Percentiles rank a stretch among this genome's conserved stretches.
Evolutionary conservation across 2,888 invertebrate genomes (phyloP).

Genomic region (Sinelater perroti): DNA sequence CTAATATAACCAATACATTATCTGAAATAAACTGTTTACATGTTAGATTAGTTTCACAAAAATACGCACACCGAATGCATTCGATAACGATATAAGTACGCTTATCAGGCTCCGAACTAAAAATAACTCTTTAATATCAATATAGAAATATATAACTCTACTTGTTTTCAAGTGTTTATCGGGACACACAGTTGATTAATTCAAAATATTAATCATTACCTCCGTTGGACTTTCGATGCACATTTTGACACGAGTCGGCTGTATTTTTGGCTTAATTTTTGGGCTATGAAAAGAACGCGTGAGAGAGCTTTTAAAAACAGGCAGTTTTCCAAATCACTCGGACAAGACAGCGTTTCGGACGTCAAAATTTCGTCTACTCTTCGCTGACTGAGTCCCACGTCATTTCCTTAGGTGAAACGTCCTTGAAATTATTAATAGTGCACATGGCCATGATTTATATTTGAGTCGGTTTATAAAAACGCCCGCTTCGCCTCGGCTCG

Average conservation of each 20-base stretch:
- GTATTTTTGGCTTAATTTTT: too few species aligned
- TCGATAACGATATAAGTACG: background rate
- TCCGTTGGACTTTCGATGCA: too few species aligned
- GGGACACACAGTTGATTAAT: too few species aligned
- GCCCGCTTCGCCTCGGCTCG: slow-evolving; percentile 1
- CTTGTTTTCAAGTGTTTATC: background rate
- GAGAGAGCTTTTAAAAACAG: background rate
- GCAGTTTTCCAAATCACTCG: background rate
- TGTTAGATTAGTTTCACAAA: background rate
- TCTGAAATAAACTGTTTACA: slow-evolving; percentile 7
- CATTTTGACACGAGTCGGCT: too few species aligned
- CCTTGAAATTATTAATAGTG: slow-evolving; percentile 37
- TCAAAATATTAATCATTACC: too few species aligned
- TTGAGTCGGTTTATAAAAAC: slow-evolving; percentile 1
- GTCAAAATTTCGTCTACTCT: slow-evolving; percentile 5
- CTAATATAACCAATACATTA: background rate
- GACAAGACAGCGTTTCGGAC: background rate
- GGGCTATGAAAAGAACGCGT: too few species aligned
- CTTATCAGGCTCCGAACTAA: background rate
- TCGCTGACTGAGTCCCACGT: slow-evolving; percentile 16
- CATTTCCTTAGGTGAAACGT: slow-evolving; percentile 29
- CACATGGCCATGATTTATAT: slow-evolving; percentile 36
- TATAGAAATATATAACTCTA: too few species aligned
- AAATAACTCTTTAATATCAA: too few species aligned
- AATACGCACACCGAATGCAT: background rate